Percentiles rank a stretch among this genome's conserved stretches.
Conservation (phyloP, 2,888 invertebrate species). For the Hecatera dysodea region DNA sequence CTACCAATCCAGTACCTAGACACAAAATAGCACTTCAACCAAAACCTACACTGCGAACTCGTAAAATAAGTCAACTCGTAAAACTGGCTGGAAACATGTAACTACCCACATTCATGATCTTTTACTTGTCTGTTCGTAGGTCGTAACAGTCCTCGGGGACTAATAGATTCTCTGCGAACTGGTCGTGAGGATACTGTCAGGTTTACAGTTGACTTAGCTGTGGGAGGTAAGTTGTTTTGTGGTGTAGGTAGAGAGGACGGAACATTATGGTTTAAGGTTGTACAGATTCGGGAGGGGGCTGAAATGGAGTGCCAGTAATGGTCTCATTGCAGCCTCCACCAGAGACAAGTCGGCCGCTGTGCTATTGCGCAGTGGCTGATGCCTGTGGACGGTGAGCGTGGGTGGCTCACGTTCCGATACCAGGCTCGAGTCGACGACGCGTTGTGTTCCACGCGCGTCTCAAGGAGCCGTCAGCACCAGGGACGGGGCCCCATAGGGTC, state of each 20-base stretch:
- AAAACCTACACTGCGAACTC: slow-evolving; percentile 11
- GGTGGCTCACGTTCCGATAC: no score
- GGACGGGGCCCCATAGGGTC: no score
- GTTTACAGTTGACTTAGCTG: slow-evolving; percentile 1
- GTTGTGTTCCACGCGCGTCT: no score
- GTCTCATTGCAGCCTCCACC: no score
- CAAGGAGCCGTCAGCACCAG: no score
- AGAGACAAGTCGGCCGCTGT: no score
- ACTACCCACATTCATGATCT: slow-evolving; percentile 47
- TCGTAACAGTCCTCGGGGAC: slow-evolving; percentile 42
- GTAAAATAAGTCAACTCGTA: slow-evolving; percentile 59
- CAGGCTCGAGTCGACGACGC: no score
- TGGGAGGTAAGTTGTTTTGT: background rate
- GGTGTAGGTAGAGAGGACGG: background rate
- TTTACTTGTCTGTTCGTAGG: slow-evolving; percentile 32
- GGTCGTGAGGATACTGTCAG: slow-evolving; percentile 10
- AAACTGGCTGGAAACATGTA: slow-evolving; percentile 39
- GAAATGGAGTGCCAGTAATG: no score
- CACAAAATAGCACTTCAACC: slow-evolving; percentile 2
- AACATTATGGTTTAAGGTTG: background rate
- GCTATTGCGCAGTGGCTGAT: no score
- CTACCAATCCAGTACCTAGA: background rate
- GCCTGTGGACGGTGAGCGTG: no score
- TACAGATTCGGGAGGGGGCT: no score
- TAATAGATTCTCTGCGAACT: slow-evolving; percentile 35